Conservation (phyloP, 1,140 invertebrate species). For the Solenopsis fugax region DNA sequence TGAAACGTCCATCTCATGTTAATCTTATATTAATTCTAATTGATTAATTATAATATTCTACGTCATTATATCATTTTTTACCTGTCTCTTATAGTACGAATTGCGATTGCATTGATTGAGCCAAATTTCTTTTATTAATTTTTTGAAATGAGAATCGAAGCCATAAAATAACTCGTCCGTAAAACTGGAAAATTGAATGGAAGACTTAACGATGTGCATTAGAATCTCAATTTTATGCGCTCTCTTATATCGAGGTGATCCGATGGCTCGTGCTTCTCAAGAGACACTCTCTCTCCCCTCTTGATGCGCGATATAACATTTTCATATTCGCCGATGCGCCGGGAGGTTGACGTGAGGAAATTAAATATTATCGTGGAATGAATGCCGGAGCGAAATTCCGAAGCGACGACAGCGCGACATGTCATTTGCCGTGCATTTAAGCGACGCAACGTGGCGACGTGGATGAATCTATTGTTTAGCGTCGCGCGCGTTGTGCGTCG, state of each 20-base stretch:
- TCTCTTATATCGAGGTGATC: neutral
- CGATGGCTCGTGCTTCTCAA: neutral
- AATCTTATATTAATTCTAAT: no score
- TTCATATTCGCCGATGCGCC: neutral
- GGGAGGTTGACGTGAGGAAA: conserved; percentile 30
- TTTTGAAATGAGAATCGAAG: neutral
- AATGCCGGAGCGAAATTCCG: conserved; percentile 26
- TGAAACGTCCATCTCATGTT: no score
- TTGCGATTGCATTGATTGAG: no score
- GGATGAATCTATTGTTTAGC: conserved; percentile 60
- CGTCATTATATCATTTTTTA: no score
- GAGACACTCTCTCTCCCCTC: neutral
- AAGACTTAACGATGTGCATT: neutral
- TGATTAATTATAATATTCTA: no score
- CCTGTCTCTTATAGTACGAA: no score
- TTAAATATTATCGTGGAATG: conserved; percentile 57
- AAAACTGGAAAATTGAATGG: conserved; percentile 6
- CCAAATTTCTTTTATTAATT: neutral
- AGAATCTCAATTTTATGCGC: neutral
- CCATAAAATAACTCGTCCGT: neutral
- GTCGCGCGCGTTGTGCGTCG: neutral
- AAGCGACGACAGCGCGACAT: conserved; percentile 31
- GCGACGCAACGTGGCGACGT: conserved; percentile 38
- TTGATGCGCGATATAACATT: conserved; percentile 12
- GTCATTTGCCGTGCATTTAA: conserved; percentile 62